These are phyloP conservation scores for Philopedon plagiatum DNA, from an alignment of 2,888 invertebrate species.

Conservation along the genomic window DNA sequence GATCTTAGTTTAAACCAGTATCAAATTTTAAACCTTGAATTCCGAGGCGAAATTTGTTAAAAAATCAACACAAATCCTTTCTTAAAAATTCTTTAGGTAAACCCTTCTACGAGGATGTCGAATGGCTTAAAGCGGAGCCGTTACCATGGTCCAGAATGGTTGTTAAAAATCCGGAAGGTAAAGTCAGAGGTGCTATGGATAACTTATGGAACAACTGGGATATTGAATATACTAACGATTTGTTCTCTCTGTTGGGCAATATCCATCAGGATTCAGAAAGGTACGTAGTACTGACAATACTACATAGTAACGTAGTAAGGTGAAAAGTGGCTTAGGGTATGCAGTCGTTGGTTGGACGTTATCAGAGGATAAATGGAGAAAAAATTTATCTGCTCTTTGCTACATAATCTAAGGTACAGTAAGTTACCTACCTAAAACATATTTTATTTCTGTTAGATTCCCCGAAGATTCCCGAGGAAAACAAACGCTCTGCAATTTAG, in stretches of 20 bases:
- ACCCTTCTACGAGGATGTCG: constrained; percentile 65
- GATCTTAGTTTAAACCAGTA: too few relatives aligned
- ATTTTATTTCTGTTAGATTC: constrained; percentile 66
- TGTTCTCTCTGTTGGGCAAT: constrained; percentile 79
- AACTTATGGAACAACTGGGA: constrained; percentile 77
- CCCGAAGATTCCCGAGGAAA: constrained; percentile 72
- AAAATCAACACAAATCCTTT: too few relatives aligned
- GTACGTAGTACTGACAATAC: constrained; percentile 35
- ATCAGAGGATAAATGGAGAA: too few relatives aligned
- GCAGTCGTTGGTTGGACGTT: too few relatives aligned
- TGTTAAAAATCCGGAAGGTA: constrained; percentile 57
- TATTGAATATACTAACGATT: constrained; percentile 77
- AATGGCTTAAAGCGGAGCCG: constrained; percentile 64
- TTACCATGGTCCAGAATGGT: constrained; percentile 64
- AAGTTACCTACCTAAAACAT: too few relatives aligned
- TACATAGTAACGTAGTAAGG: too few relatives aligned
- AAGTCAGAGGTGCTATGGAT: constrained; percentile 55
- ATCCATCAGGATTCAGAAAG: constrained; percentile 74
- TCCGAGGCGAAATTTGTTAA: too few relatives aligned
- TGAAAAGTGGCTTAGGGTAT: too few relatives aligned
- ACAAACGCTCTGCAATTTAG: constrained; percentile 74
- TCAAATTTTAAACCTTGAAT: too few relatives aligned
- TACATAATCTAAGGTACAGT: too few relatives aligned
- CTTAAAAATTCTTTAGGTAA: constrained; percentile 54
- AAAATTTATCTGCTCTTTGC: too few relatives aligned